Conservation (phyloP, 2,113 vertebrate genomes). For the Elephantulus edwardii region DNA sequence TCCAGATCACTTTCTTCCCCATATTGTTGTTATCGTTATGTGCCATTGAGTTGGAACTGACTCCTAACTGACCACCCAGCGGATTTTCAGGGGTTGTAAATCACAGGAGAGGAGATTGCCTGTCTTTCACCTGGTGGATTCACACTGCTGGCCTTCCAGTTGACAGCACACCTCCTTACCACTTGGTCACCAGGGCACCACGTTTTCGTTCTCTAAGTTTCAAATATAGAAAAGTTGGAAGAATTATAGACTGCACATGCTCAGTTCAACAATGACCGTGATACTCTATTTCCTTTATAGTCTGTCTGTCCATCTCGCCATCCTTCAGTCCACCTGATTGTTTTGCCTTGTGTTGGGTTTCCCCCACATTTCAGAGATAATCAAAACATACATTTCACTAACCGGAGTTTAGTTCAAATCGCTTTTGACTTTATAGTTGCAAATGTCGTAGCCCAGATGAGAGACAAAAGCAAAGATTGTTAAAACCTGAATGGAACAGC, state of each 20-base stretch:
- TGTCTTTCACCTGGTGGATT: too few species aligned
- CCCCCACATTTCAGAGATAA: constrained; percentile 21
- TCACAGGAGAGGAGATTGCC: too few species aligned
- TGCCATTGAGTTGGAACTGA: too few species aligned
- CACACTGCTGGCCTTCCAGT: too few species aligned
- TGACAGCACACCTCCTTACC: too few species aligned
- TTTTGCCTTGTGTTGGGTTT: too few species aligned
- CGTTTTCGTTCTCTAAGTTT: neutral
- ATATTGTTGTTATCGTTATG: too few species aligned
- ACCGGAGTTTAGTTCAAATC: neutral
- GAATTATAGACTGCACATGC: neutral
- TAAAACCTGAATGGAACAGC: neutral
- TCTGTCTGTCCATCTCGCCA: neutral
- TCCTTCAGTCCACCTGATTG: neutral
- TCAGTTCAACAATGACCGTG: neutral
- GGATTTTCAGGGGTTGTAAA: too few species aligned
- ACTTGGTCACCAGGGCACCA: too few species aligned
- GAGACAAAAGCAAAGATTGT: neutral
- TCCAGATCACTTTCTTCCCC: neutral
- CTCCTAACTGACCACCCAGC: too few species aligned
- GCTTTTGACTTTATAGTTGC: neutral
- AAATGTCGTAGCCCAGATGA: neutral
- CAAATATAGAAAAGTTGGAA: neutral
- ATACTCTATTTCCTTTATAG: neutral
- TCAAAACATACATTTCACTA: neutral